Base-by-base conservation (phyloP, 2,113 vertebrate genomes). In the Corythornis vintsioides region DNA sequence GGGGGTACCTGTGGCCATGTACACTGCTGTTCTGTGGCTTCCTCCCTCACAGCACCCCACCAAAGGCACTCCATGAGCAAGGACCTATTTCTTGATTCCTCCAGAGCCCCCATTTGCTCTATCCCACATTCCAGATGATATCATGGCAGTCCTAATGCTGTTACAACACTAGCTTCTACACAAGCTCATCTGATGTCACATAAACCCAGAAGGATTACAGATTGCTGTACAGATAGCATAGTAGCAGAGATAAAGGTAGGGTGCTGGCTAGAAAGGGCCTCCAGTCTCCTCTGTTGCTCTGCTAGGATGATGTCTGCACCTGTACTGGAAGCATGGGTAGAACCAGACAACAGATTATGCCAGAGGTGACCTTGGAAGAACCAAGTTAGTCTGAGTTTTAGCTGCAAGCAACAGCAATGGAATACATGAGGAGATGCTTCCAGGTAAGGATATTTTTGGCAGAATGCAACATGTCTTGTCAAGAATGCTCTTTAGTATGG, bases 181-280 rank as follows among this genome's bases (percentile, higher is more conserved):
- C n/a, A 31, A 80, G 67, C 21, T 63, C 64, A 42, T 72, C 28
- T 59, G 38, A n/a, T 38, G 24, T 33, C 61, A 26, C 38, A 9
- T 7, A 71, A 63, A 29, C 50, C 48, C 59, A 15, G 31, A 76
- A 55, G 2, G 4, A 65, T 74, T 66, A 52, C 0, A 0, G 64
- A 22, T 31, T 74, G 40, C 79, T 53, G 60, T 38, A 70, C 31
- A 52, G 72, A 83, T 74, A 93, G 81, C 40, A 67, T 0, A 0
- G 15, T 28, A 84, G 55, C 21, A 59, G 75, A 83, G 89, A 91
- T 77, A 31, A 66, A 91, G 87, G 66, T n/a, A 88, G 28, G 71
- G 47, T 85, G 55, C 19, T 76, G 78, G 52, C 42, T 66, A 57
- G 63, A 82, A 63, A 2, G 1, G 15, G 53, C 16, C 57, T 82